Evolutionary conservation across 2,797 vertebrate species (phyloP).

Genomic region (Oophaga sylvatica): DNA sequence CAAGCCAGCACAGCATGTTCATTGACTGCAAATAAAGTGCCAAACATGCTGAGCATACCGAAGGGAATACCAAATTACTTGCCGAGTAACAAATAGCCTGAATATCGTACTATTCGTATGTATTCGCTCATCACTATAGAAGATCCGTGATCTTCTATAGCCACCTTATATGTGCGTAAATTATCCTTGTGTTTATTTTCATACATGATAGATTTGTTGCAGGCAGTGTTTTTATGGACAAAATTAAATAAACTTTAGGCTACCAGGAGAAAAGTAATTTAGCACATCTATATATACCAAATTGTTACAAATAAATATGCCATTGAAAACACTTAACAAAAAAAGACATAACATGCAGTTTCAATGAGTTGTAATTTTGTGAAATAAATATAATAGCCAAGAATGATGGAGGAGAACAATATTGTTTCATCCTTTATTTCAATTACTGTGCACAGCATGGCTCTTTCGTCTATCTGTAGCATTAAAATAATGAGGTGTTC

Average conservation of each 20-base stretch:
- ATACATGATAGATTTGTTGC: too few species aligned
- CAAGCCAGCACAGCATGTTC: too few species aligned
- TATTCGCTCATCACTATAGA: too few species aligned
- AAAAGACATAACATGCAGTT: slow-evolving; percentile 23
- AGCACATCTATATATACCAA: slow-evolving; percentile 23
- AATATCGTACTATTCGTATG: too few species aligned
- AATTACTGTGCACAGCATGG: slow-evolving; percentile 52
- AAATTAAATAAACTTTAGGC: slow-evolving; percentile 31
- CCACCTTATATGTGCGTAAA: too few species aligned
- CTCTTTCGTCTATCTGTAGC: slow-evolving; percentile 33
- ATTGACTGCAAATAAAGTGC: too few species aligned
- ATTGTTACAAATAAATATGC: slow-evolving; percentile 29
- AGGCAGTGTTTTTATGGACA: background rate
- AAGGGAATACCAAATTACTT: too few species aligned
- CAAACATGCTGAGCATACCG: too few species aligned
- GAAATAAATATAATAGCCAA: slow-evolving; percentile 50
- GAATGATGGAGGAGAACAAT: slow-evolving; percentile 32
- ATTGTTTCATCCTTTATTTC: slow-evolving; percentile 47
- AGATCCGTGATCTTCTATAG: too few species aligned
- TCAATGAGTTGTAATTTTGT: slow-evolving; percentile 31
- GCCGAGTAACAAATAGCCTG: too few species aligned
- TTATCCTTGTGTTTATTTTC: too few species aligned
- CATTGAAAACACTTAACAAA: slow-evolving; percentile 11
- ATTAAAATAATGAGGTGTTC: slow-evolving; percentile 52
- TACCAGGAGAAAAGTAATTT: slow-evolving; percentile 32